These are phyloP conservation scores for Labeo catla DNA, from an alignment of 2,113 vertebrate genomes.

Conservation along the genomic window DNA sequence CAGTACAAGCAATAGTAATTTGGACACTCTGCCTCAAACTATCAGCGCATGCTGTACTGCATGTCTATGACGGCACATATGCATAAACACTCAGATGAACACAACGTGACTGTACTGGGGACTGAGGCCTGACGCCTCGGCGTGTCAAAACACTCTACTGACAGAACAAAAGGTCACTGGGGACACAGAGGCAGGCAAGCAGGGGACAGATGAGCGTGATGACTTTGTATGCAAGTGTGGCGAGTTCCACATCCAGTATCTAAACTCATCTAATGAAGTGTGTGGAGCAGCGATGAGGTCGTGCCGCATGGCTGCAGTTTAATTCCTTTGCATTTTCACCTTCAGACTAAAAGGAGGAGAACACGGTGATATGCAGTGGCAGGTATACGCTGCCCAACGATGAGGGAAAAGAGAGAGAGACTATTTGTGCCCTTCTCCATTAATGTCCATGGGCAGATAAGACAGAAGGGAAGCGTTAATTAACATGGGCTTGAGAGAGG, in stretches of 20 bases:
- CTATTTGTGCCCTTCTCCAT: slow-evolving; percentile 34
- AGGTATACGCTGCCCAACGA: background rate
- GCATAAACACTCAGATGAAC: background rate
- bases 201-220: background rate
- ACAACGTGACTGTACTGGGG: background rate
- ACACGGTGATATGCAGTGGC: background rate
- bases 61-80: background rate
- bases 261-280: slow-evolving; percentile 48
- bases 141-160: slow-evolving; percentile 6
- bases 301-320: slow-evolving; percentile 40
- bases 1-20: slow-evolving; percentile 6
- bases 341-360: slow-evolving; percentile 27
- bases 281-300: background rate
- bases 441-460: slow-evolving; percentile 42
- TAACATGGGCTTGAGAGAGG: slow-evolving; percentile 28
- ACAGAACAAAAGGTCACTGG: slow-evolving; percentile 8
- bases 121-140: background rate
- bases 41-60: background rate
- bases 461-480: slow-evolving; percentile 39
- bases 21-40: background rate
- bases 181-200: background rate
- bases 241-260: slow-evolving; percentile 38
- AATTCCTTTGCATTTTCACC: slow-evolving; percentile 46
- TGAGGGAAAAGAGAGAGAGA: background rate
- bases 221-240: slow-evolving; percentile 27